Conservation (phyloP, 1,140 invertebrate species). For the Neodiprion virginianus region DNA sequence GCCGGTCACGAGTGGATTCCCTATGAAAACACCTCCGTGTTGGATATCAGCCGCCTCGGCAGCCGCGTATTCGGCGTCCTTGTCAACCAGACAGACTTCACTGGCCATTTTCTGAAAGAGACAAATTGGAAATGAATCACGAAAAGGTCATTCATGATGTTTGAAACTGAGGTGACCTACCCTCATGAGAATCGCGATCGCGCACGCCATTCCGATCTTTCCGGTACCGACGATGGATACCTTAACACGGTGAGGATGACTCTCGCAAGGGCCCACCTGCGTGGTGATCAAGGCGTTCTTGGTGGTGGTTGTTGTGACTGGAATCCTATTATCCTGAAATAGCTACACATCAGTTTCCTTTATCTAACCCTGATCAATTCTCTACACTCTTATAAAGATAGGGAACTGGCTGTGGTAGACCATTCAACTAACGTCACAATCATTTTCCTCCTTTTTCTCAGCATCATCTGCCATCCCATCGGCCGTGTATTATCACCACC, state of each 20-base stretch:
- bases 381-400: background rate
- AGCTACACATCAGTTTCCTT: background rate
- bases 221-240: slow-evolving; percentile 49
- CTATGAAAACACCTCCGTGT: slow-evolving; percentile 47
- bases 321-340: background rate
- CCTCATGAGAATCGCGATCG: slow-evolving; percentile 49
- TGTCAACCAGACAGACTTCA: slow-evolving; percentile 51
- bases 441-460: background rate
- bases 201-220: slow-evolving; percentile 50
- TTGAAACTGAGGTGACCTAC: slow-evolving; percentile 26
- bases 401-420: background rate
- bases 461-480: background rate
- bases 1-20: slow-evolving; percentile 46
- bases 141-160: slow-evolving; percentile 15
- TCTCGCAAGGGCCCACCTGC: slow-evolving; percentile 41
- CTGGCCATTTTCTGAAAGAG: slow-evolving; percentile 42
- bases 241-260: slow-evolving; percentile 45
- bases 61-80: slow-evolving; percentile 41
- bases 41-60: slow-evolving; percentile 51
- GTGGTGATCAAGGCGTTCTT: slow-evolving; percentile 52
- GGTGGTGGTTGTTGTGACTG: slow-evolving; percentile 38
- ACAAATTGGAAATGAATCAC: background rate
- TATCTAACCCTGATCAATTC: background rate
- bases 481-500: background rate
- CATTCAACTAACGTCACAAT: slow-evolving; percentile 5